phyloP scores from a whole-genome alignment of 1,140 invertebrate genomes.

The Musca vetustissima region DNA sequence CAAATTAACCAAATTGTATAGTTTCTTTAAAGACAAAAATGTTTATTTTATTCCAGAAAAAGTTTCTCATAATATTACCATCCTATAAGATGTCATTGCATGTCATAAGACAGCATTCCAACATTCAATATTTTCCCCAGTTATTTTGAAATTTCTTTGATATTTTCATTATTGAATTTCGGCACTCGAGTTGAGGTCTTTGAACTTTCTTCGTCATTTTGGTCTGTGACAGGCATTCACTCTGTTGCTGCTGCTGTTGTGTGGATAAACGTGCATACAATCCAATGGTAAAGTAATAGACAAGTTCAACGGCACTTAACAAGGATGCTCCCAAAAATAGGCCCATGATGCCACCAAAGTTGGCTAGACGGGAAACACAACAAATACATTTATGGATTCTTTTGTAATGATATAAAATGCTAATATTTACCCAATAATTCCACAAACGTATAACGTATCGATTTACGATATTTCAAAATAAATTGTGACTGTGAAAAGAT shows the following conservation, averaged over 20 bases:
- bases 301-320: constrained; percentile 50
- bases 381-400: not conserved
- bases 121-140: too few relatives aligned
- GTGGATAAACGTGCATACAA: constrained; percentile 38
- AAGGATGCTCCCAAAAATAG: constrained; percentile 55
- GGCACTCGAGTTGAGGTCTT: too few relatives aligned
- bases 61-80: too few relatives aligned
- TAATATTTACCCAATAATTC: constrained; percentile 39
- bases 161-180: too few relatives aligned
- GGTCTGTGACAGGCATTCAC: not conserved
- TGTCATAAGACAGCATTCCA: too few relatives aligned
- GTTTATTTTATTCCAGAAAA: too few relatives aligned
- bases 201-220: too few relatives aligned
- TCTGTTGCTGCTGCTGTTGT: not conserved
- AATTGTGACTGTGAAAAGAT: constrained; percentile 39
- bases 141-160: too few relatives aligned
- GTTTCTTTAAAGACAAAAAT: too few relatives aligned
- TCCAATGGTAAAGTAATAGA: constrained; percentile 53
- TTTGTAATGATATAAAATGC: not conserved
- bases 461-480: constrained; percentile 42
- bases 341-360: constrained; percentile 55
- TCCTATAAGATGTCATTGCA: too few relatives aligned
- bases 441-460: constrained; percentile 49
- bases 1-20: too few relatives aligned
- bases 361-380: constrained; percentile 32